Evolutionary conservation across 1,140 invertebrate species (phyloP), one percentile per base, ranked within the genome.

Genomic region (Drosophila punjabiensis): DNA sequence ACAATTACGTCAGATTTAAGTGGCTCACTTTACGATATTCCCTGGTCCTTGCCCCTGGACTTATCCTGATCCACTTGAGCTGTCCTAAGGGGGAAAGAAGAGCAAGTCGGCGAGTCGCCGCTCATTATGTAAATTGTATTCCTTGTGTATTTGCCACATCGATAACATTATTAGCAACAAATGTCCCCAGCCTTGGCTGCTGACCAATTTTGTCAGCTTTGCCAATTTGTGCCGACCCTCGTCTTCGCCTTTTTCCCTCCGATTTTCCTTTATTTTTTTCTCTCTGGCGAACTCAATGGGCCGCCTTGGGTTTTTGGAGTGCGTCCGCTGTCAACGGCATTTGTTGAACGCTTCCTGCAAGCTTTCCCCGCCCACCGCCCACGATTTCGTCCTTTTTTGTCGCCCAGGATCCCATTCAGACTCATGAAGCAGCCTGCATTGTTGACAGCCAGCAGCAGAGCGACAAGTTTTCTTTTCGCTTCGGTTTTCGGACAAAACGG

Each of bases 161-260:
- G 86, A 86, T 85, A 78, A 76, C 87, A 90, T 86, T 90, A 90
- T 90, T 90, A 90, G 79, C 82, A 80, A 82, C 86, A 86, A 90
- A 90, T 86, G 76, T 60, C 63, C 74, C 53, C 30, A 62, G 37
- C n/a, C 37, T 33, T 41, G 69, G 59, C 68, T 61, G 53, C 70
- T 70, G 76, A 70, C 76, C 79, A 89, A 86, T 85, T 82, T 76
- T 69, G 84, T 60, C 78, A 81, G 81, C 78, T 81, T 75, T 70
- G 78, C 73, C 85, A 84, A 89, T 84, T 89, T 90, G 70, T 33
- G 65, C 55, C 65, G 70, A 89, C 82, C 86, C 79, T 85, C 71
- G 70, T 85, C 86, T 88, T 63, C 5, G 52, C 16, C 68, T 76
- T 79, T 60, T 50, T 61, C 43, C 45, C 37, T 18, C 16, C 62